Conservation (phyloP, 2,113 vertebrate species). For the Colistium nudipinnis region DNA sequence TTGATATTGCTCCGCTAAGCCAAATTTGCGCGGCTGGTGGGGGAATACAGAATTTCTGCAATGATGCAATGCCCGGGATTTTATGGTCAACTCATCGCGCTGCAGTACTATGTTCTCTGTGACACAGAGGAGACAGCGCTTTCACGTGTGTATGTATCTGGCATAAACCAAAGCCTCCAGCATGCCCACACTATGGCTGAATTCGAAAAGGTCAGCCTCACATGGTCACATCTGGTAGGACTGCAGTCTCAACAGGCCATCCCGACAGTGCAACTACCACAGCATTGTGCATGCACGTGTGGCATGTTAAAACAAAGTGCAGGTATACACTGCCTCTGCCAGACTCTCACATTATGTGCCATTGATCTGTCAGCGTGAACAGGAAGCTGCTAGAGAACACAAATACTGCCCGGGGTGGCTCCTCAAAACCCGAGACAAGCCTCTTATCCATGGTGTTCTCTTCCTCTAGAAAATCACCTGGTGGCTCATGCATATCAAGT, state of each 20-base stretch:
- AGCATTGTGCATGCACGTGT: constrained; percentile 14
- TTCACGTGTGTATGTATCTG: constrained; percentile 16
- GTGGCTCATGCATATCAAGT: constrained; percentile 77
- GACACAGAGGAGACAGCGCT: constrained; percentile 31
- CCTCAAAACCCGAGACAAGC: constrained; percentile 74
- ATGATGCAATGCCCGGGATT: constrained; percentile 57
- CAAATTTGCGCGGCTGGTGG: constrained; percentile 52
- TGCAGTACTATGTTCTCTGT: constrained; percentile 40
- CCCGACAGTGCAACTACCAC: constrained; percentile 9
- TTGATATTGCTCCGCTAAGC: constrained; percentile 63
- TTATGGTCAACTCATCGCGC: constrained; percentile 42
- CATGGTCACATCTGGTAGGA: constrained; percentile 20
- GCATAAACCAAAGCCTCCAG: constrained; percentile 3
- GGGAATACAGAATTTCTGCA: constrained; percentile 41
- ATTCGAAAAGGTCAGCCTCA: constrained; percentile 9
- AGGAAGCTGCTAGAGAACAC: constrained; percentile 65
- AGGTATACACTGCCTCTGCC: no score
- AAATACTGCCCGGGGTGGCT: constrained; percentile 74
- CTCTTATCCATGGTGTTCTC: constrained; percentile 72
- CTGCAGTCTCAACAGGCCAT: not conserved
- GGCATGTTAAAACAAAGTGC: not conserved
- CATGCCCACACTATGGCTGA: not conserved
- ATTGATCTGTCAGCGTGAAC: constrained; percentile 72
- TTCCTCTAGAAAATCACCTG: constrained; percentile 76
- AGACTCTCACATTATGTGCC: constrained; percentile 51